Conservation (phyloP, 2,888 invertebrate genomes). For the Desoria tigrina region DNA sequence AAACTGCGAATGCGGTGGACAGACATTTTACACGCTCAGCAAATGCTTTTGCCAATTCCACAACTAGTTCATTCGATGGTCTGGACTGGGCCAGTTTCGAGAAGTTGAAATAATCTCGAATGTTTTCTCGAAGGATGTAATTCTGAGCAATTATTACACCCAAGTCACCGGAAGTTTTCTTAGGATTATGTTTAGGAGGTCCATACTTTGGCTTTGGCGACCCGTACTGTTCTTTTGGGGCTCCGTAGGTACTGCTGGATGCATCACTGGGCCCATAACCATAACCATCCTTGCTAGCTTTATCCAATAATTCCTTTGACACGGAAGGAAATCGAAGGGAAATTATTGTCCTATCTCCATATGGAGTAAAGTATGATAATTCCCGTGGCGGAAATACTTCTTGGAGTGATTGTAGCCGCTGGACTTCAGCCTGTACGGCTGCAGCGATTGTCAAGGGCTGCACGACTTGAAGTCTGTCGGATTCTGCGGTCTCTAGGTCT, state of each 20-base stretch:
- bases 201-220: not conserved
- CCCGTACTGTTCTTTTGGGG: not conserved
- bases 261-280: not conserved
- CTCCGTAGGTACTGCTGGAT: not conserved
- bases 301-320: not conserved
- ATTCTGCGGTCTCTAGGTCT: too few relatives aligned
- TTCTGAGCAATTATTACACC: constrained; percentile 11
- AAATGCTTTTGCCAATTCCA: constrained; percentile 5
- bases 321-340: constrained; percentile 10
- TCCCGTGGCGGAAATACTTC: constrained; percentile 8
- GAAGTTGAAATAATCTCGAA: constrained; percentile 6
- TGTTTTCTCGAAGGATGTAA: constrained; percentile 7
- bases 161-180: not conserved
- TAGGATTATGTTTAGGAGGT: not conserved
- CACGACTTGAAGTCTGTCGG: not conserved
- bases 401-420: not conserved
- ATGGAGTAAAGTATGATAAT: constrained; percentile 8
- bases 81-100: not conserved
- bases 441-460: not conserved
- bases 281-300: not conserved
- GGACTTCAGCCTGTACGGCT: constrained; percentile 4
- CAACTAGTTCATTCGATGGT: constrained; percentile 4
- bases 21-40: too few relatives aligned
- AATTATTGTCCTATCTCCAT: constrained; percentile 14
- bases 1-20: too few relatives aligned